Base-by-base conservation (phyloP, 1,140 invertebrate species). In the Brachionus manjavacas region DNA sequence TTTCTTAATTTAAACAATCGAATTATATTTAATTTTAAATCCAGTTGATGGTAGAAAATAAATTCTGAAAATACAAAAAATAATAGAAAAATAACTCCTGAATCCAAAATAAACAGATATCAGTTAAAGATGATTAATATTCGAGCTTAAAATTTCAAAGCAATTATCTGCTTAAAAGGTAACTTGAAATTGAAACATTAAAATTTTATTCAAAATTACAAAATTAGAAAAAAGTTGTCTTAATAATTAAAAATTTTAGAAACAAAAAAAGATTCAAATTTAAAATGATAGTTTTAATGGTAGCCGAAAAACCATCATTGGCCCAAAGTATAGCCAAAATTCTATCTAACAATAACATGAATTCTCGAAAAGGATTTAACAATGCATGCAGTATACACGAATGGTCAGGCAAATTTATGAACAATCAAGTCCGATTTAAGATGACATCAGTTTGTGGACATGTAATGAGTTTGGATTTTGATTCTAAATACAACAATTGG, bases 381-480 rank as follows among this genome's bases (percentile, higher is more conserved):
- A 93, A 93, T 60, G 94, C 95, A 16, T 98, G 96, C 90, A 93
- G 94, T 12, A 92, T 99, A 0, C 94, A 97, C 87, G 96, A 99
- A 89, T 99, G 95, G 94, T 92, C 90, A 83, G 96, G 95, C 14
- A 25, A 14, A 43, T 60, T 90, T 86, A 39, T 43, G 43, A 76
- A 66, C 16, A 87, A 89, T 85, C 85, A 79, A 20, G 93, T 94
- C 2, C 91, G 91, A 74, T 97, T 95, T 88, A 95, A 95, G 90
- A 98, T 99, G 95, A 99, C 97, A 4, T 97, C 95, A 3, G 97
- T 99, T 0, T 99, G 96, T 90, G 97, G 97, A 4, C 97, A 99
- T 91, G 96, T 99, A 0, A 96, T 97, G 94, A 94, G 93, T 49
- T 91, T 97, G 85, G 97, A 99, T 91, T 99, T 99, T 88, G 12